Evolutionary conservation across 1,140 invertebrate species (phyloP).

Genomic region (Berghia stephanieae): DNA sequence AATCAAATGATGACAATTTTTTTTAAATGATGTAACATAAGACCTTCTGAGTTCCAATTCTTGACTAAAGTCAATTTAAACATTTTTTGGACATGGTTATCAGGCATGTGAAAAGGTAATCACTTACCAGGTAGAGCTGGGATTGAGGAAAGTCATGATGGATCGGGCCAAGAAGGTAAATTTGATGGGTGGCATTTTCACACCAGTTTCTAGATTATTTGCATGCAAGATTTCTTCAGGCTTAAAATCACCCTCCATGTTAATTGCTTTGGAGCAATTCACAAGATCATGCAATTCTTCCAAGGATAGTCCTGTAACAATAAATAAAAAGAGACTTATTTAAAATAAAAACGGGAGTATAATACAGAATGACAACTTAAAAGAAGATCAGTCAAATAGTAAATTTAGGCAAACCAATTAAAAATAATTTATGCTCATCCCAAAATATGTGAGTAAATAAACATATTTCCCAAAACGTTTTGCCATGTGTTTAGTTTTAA

Average conservation of each 20-base stretch:
- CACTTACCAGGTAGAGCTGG: conserved; percentile 45
- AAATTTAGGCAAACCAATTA: neutral
- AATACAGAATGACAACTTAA: neutral
- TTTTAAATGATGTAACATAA: too few relatives aligned
- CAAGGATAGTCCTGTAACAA: conserved; percentile 49
- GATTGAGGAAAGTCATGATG: conserved; percentile 55
- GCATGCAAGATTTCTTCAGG: conserved; percentile 45
- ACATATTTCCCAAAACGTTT: too few relatives aligned
- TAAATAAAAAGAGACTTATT: neutral
- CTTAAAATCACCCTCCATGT: conserved; percentile 34
- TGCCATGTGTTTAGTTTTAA: too few relatives aligned
- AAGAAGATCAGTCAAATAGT: neutral
- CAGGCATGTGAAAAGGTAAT: too few relatives aligned
- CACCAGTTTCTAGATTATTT: conserved; percentile 36
- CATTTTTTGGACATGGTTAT: too few relatives aligned
- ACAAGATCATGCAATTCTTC: conserved; percentile 58
- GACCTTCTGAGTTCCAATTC: too few relatives aligned
- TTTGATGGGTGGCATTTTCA: conserved; percentile 41
- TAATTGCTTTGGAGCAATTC: conserved; percentile 42
- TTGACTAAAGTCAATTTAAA: too few relatives aligned
- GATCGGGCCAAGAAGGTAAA: conserved; percentile 52
- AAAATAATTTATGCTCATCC: too few relatives aligned
- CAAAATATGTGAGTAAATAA: too few relatives aligned
- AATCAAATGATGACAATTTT: too few relatives aligned
- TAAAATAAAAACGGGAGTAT: neutral